Base-by-base conservation (phyloP, 1,140 invertebrate genomes). In the Hesperophylax magnus region DNA sequence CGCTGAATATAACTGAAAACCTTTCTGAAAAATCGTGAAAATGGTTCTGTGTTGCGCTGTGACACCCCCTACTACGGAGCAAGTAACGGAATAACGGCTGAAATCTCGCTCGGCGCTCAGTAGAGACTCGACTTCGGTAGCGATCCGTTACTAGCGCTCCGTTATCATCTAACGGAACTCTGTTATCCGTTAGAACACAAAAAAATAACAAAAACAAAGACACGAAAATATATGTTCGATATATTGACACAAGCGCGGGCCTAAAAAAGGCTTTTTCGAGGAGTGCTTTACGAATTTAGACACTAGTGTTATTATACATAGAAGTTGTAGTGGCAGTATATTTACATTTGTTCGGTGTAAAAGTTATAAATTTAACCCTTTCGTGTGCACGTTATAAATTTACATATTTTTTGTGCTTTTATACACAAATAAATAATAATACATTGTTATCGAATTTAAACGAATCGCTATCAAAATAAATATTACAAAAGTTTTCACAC, bases 111-210 rank as follows among this genome's bases (percentile, higher is more conserved):
- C 58, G 58, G 4, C 6, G 24, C 58, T 61, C 58, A 61, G 58
- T 61, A 61, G 58, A 61, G 58, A 61, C 58, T 22, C 58, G 58
- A 61, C 58, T 61, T 24, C 58, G 58, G 58, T 61, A 61, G 58
- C 58, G 58, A 61, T 24, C 58, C 18, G 58, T 61, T 61, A 14
- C 58, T 24, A 61, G 58, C 58, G 58, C 58, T 61, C 58, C 58
- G 58, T 61, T 61, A 61, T 14, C 39, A 47, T 61, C 58, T 61
- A 61, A 61, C 58, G 58, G 58, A 61, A 61, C 18, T 47, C 39
- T 47, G 39, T 47, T 47, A 61, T 61, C 24, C 58, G 58, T 61
- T 61, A 61, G 58, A 61, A 61, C 58, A 18, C 17, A 61, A 61
- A 61, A 61, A 24, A 18, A 61, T 18, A 61, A 61, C 20, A 20